phyloP scores from a whole-genome alignment of 2,113 vertebrate genomes.

The Phocoena phocoena region DNA sequence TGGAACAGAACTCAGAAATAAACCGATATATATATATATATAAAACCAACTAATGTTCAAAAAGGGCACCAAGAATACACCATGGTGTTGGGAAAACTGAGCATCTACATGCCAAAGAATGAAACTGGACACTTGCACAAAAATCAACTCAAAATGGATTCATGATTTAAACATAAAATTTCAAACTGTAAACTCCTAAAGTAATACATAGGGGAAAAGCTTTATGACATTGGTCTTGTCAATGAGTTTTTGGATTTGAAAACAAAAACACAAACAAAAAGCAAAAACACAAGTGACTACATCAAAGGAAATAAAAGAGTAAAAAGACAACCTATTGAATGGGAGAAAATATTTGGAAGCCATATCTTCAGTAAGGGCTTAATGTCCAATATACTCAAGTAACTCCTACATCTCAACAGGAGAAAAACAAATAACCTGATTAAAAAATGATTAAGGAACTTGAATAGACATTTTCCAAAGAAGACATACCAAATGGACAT shows the following conservation, averaged over 20 bases:
- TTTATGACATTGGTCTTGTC: background rate
- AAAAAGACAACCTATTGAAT: background rate
- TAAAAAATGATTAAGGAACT: background rate
- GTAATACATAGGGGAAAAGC: background rate
- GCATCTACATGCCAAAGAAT: too few relatives aligned
- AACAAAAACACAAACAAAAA: background rate
- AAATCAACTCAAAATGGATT: background rate
- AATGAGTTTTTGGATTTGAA: background rate
- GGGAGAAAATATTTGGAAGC: background rate
- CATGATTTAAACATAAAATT: background rate
- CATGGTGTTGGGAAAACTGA: too few relatives aligned
- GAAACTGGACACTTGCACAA: too few relatives aligned
- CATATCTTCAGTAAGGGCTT: background rate
- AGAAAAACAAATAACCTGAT: background rate
- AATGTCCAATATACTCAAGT: background rate
- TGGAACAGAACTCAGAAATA: too few relatives aligned
- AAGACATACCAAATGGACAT: background rate
- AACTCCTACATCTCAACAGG: background rate
- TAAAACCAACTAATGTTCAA: too few relatives aligned
- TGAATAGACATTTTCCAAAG: background rate
- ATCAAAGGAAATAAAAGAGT: background rate
- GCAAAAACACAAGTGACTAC: background rate
- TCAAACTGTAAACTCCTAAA: background rate
- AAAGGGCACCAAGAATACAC: too few relatives aligned
- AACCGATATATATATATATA: too few relatives aligned